These are phyloP conservation scores for Paguma larvata DNA, from an alignment of 2,797 vertebrate genomes.

Conservation along the genomic window DNA sequence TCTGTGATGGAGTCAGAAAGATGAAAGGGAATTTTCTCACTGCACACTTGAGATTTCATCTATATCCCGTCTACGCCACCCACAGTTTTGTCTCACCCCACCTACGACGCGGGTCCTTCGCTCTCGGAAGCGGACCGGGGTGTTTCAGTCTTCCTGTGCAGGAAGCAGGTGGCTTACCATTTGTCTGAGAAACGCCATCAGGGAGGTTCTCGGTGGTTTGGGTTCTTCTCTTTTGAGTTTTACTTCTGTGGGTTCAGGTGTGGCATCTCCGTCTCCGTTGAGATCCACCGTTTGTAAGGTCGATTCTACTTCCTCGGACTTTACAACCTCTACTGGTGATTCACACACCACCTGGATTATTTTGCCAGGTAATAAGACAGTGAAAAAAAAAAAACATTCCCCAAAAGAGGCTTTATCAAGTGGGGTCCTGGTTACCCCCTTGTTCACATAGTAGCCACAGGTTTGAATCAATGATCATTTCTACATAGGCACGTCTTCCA, in stretches of 20 bases:
- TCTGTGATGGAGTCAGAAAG: neutral
- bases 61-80: accelerated
- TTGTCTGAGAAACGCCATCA: conserved; percentile 94
- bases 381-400: neutral
- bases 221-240: conserved; percentile 88
- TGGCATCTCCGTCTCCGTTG: conserved; percentile 65
- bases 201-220: conserved; percentile 88
- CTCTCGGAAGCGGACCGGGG: accelerated
- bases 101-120: accelerated
- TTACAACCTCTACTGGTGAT: conserved; percentile 76
- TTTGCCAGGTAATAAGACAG: conserved; percentile 65
- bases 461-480: neutral
- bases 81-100: accelerated
- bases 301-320: conserved; percentile 75
- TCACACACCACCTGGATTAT: conserved; percentile 86
- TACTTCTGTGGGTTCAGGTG: conserved; percentile 44
- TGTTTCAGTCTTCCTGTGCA: accelerated
- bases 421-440: neutral
- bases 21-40: neutral
- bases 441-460: accelerated
- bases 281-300: conserved; percentile 70
- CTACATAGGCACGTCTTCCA: neutral
- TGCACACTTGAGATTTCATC: accelerated
- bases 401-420: neutral
- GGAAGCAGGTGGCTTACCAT: conserved; percentile 91